A percentile compares a stretch with the other conserved stretches of the same genome.
Evolutionary conservation across 1,140 invertebrate genomes (phyloP).

Genomic region (Ganaspis sp.): DNA sequence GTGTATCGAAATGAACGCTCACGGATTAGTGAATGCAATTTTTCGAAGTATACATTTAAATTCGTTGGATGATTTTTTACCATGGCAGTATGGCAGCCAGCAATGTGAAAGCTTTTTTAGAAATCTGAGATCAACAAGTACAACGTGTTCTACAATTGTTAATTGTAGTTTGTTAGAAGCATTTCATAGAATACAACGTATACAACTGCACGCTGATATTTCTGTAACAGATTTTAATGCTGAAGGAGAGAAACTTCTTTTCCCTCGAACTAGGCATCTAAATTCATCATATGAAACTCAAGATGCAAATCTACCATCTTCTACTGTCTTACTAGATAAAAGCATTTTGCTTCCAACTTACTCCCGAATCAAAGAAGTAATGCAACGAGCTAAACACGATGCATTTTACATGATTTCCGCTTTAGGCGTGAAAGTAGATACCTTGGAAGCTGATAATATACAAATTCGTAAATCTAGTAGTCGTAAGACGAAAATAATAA

Average conservation of each 20-base stretch:
- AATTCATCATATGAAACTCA: slow-evolving; percentile 33
- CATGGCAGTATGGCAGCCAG: slow-evolving; percentile 31
- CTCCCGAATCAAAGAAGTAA: not conserved
- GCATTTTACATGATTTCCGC: not conserved
- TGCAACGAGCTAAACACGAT: slow-evolving; percentile 18
- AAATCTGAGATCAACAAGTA: not conserved
- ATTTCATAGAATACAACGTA: slow-evolving; percentile 14
- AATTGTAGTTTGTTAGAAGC: slow-evolving; percentile 30
- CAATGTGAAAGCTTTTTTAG: slow-evolving; percentile 3
- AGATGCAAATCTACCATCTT: not conserved
- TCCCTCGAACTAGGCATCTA: slow-evolving; percentile 16
- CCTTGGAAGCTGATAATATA: slow-evolving; percentile 12
- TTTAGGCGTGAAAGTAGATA: slow-evolving; percentile 1
- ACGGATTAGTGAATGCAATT: slow-evolving; percentile 19
- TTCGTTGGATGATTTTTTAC: slow-evolving; percentile 26
- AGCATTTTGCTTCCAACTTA: not conserved
- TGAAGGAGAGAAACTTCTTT: slow-evolving; percentile 24
- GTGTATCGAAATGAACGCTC: not conserved
- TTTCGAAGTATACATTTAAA: not conserved
- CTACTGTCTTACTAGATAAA: not conserved
- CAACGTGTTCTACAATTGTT: not conserved
- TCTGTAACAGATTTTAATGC: slow-evolving; percentile 31
- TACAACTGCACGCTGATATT: slow-evolving; percentile 34
- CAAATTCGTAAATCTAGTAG: slow-evolving; percentile 4
- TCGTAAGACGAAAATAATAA: not conserved